A percentile compares a stretch with the other conserved stretches of the same genome.
These are phyloP conservation scores for Crossocerus cetratus DNA, from an alignment of 2,888 invertebrate species.

Conservation along the genomic window DNA sequence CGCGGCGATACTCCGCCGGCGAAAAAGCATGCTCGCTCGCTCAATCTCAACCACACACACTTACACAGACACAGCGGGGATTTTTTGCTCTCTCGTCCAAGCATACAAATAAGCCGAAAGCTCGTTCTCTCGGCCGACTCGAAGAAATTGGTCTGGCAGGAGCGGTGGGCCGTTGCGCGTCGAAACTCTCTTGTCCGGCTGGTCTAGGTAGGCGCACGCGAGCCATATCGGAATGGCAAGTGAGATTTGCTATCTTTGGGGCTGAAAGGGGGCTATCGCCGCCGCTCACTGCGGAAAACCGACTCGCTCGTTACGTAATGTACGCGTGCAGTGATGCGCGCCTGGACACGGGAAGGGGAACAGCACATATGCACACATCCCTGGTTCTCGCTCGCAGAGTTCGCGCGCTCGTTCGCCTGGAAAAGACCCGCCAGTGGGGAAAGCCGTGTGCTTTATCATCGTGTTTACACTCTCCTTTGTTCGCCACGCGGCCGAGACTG, in stretches of 20 bases:
- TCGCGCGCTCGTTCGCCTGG: slow-evolving; percentile 5
- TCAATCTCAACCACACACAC: too few relatives aligned
- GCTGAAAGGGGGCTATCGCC: slow-evolving; percentile 16
- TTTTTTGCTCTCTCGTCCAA: too few relatives aligned
- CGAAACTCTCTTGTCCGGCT: not conserved
- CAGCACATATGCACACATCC: too few relatives aligned
- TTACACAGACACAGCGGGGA: too few relatives aligned
- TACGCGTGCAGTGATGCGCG: not conserved
- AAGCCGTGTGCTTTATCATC: slow-evolving; percentile 48
- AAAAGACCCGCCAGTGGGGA: slow-evolving; percentile 34
- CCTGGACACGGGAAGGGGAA: not conserved
- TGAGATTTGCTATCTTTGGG: slow-evolving; percentile 34
- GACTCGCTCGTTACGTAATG: slow-evolving; percentile 30
- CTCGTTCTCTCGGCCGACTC: too few relatives aligned
- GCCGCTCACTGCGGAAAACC: slow-evolving; percentile 12
- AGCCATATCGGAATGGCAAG: not conserved
- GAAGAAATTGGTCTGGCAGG: not conserved
- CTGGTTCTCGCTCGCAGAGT: not conserved
- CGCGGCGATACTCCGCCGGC: too few relatives aligned
- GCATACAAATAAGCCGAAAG: not conserved
- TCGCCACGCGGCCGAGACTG: slow-evolving; percentile 25
- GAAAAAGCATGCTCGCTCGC: too few relatives aligned
- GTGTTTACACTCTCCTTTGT: slow-evolving; percentile 59
- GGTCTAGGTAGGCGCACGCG: not conserved
- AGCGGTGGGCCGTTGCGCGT: not conserved